These are phyloP conservation scores for Microctenopoma lineatum DNA, from an alignment of 2,797 vertebrate species.

Conservation along the genomic window DNA sequence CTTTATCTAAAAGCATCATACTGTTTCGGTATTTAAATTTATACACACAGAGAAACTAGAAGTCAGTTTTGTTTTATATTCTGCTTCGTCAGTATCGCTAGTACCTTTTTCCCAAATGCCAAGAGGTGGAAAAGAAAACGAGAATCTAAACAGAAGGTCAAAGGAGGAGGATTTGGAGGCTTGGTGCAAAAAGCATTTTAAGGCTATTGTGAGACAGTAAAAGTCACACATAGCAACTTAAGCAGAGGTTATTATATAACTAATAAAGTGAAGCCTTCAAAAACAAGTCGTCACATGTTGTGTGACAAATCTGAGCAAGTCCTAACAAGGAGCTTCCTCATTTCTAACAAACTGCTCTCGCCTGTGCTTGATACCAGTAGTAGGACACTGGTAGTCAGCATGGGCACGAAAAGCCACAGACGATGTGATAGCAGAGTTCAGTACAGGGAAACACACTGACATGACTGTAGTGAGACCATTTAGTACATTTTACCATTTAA, in stretches of 20 bases:
- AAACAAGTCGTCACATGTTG: conserved; percentile 67
- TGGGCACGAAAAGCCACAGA: conserved; percentile 20
- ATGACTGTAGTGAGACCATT: conserved; percentile 29
- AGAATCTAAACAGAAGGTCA: not conserved
- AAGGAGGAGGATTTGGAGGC: not conserved
- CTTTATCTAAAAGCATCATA: not conserved
- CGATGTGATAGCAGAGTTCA: conserved; percentile 7
- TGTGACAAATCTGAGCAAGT: conserved; percentile 76
- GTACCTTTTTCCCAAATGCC: not conserved
- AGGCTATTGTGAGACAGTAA: not conserved
- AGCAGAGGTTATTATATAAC: conserved; percentile 10
- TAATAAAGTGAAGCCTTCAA: conserved; percentile 13
- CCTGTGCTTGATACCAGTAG: conserved; percentile 28
- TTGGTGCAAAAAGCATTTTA: not conserved
- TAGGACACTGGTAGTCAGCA: not conserved
- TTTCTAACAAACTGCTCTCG: conserved; percentile 51
- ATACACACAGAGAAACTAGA: not conserved
- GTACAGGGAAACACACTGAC: conserved; percentile 20
- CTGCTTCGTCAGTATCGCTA: not conserved
- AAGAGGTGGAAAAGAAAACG: conserved; percentile 6
- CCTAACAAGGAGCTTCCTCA: conserved; percentile 65
- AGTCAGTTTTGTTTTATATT: not conserved
- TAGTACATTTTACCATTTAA: conserved; percentile 6
- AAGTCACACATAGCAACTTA: not conserved
- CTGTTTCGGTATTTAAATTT: not conserved